Conservation (phyloP, 2,113 vertebrate genomes). For the Bubo bubo region DNA sequence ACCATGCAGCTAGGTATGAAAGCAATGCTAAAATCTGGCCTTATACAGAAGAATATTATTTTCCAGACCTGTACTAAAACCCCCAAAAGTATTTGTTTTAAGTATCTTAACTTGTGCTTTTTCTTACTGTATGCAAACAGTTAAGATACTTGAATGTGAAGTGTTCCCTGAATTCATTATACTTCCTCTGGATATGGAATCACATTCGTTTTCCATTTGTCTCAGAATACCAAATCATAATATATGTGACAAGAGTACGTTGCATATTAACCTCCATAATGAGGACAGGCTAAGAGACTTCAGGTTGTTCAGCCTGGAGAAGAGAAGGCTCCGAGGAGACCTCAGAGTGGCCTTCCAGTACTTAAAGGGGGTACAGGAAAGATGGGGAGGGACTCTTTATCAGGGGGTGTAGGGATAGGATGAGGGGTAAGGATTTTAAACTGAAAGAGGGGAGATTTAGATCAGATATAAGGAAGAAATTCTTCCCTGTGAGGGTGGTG, state of each 20-base stretch:
- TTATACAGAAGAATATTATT: background rate
- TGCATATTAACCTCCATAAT: background rate
- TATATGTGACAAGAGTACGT: background rate
- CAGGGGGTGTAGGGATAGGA: too few species aligned
- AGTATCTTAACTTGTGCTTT: background rate
- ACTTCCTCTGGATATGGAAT: background rate
- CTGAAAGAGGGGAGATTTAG: too few species aligned
- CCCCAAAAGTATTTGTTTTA: background rate
- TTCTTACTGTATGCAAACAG: background rate
- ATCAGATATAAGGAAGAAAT: too few species aligned
- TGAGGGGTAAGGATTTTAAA: too few species aligned
- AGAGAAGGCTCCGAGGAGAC: too few species aligned
- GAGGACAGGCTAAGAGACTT: background rate
- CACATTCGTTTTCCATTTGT: background rate
- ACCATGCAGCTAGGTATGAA: background rate
- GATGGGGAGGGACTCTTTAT: too few species aligned
- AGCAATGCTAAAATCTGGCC: background rate
- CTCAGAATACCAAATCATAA: slow-evolving; percentile 6
- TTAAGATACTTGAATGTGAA: background rate
- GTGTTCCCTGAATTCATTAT: background rate
- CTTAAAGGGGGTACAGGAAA: too few species aligned
- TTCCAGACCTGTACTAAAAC: background rate
- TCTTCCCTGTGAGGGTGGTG: too few species aligned
- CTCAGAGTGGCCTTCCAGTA: too few species aligned
- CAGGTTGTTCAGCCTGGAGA: too few species aligned